Conservation (phyloP, 2,113 vertebrate species). For the Ramphastos sulfuratus region DNA sequence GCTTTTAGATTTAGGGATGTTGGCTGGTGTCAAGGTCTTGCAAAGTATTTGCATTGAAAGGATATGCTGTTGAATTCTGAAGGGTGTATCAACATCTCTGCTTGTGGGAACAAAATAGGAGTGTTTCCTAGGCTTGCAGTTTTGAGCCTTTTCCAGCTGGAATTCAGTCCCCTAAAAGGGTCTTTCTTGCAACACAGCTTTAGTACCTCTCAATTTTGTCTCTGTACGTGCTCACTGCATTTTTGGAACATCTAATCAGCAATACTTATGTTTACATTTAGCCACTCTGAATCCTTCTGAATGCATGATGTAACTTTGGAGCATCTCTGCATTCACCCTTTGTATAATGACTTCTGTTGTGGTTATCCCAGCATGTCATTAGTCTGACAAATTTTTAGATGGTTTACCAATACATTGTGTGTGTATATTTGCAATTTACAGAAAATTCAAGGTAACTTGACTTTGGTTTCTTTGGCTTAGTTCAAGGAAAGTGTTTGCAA, state of each 20-base stretch:
- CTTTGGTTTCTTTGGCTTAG: not conserved
- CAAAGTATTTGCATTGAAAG: not conserved
- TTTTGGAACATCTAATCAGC: not conserved
- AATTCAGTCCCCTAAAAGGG: not conserved
- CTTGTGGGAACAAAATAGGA: not conserved
- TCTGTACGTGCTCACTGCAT: not conserved
- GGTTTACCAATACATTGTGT: not conserved
- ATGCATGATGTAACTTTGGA: not conserved
- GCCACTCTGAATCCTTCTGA: not conserved
- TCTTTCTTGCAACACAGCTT: not conserved
- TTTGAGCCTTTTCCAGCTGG: not conserved
- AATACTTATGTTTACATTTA: rapidly evolving
- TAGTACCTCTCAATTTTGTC: not conserved
- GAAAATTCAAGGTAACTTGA: not conserved
- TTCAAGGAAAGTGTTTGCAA: not conserved
- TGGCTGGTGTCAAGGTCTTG: not conserved
- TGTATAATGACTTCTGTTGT: not conserved
- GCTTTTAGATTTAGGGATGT: not conserved
- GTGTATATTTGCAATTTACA: not conserved
- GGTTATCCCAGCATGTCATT: not conserved
- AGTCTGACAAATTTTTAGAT: not conserved
- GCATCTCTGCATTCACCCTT: not conserved
- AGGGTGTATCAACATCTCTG: not conserved
- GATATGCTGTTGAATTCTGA: not conserved
- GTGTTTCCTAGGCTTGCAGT: not conserved